Base-by-base conservation (phyloP, 2,113 vertebrate genomes). In the Rhinoptilus africanus region DNA sequence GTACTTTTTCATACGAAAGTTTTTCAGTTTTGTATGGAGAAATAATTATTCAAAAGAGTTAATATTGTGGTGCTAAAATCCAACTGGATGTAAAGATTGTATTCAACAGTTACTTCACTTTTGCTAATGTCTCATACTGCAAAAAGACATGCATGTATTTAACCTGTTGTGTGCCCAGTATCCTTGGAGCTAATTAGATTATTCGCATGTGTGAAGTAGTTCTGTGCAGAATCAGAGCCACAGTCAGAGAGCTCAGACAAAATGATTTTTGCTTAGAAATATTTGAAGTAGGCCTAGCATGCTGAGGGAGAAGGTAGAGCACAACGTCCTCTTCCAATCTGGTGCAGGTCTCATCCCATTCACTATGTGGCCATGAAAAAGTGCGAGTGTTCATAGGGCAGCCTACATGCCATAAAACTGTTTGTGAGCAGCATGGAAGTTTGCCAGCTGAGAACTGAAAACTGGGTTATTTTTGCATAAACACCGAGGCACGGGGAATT, bases 401-500 rank as follows among this genome's bases (percentile, higher is more conserved):
- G 24, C 43, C 37, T 57, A 10, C 3, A 32, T 34, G 50, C 37
- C 60, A 50, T 54, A 66, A 92, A 88, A 2, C 20, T 4, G 1
- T 12, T 1, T 18, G 26, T 23, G 5, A 74, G 16, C 43, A 59
- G 21, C 0, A 0, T n/a, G 32, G 37, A 79, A 51, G 16, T 66
- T 86, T 93, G 27, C 23, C 39, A 93, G 6, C 24, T 15, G 37
- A 66, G 41, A 72, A 56, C 23, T 68, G 67, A 41, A 66, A 79
- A 57, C 10, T 9, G 37, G 45, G n/a, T 14, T 1, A 9, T 28
- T 81, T 95, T 39, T 88, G 53, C 30, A 32, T 26, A 59, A 89
- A 60, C 16, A 66, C 13, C 12, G 41, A 76, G 39, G 37, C 54
- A 26, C 68, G 88, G 67, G 78, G 60, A 74, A 59, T 39, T 71